phyloP scores from a whole-genome alignment of 1,140 invertebrate species.

The Rhizoglyphus robini region DNA sequence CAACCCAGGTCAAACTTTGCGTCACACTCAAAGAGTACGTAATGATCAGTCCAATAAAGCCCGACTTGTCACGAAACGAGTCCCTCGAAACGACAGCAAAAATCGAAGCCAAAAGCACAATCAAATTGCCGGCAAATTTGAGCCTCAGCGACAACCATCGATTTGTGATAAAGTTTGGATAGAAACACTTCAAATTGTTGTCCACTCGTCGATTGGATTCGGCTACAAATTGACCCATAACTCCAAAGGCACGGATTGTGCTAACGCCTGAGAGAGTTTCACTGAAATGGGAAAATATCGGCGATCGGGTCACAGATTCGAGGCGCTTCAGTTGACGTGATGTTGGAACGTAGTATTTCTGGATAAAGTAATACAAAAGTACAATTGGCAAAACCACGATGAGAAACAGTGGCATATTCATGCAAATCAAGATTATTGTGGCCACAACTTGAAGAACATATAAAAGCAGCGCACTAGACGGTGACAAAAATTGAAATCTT shows the following conservation, averaged over 20 bases:
- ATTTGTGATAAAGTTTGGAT: conserved; percentile 28
- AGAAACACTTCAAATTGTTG: conserved; percentile 37
- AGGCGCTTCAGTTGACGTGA: conserved; percentile 40
- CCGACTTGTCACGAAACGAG: conserved; percentile 44
- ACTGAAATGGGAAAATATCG: conserved; percentile 39
- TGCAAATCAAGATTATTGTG: conserved; percentile 52
- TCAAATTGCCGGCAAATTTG: conserved; percentile 32
- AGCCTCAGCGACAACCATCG: conserved; percentile 33
- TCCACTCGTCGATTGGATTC: conserved; percentile 39
- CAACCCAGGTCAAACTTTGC: conserved; percentile 44
- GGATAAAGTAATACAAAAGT: conserved; percentile 51
- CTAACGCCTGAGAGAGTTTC: conserved; percentile 35
- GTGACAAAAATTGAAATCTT: not conserved
- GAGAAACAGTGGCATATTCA: conserved; percentile 63
- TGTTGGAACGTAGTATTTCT: conserved; percentile 39
- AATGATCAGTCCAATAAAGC: too few relatives aligned
- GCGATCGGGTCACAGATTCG: conserved; percentile 40
- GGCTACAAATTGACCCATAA: conserved; percentile 30
- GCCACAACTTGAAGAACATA: conserved; percentile 54
- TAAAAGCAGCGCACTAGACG: conserved; percentile 31
- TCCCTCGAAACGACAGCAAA: conserved; percentile 65
- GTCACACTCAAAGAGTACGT: conserved; percentile 68
- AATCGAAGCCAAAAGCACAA: conserved; percentile 47
- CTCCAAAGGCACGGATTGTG: too few relatives aligned
- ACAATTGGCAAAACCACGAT: conserved; percentile 66